Conservation (phyloP, 2,797 vertebrate genomes). For the Mus spretus region DNA sequence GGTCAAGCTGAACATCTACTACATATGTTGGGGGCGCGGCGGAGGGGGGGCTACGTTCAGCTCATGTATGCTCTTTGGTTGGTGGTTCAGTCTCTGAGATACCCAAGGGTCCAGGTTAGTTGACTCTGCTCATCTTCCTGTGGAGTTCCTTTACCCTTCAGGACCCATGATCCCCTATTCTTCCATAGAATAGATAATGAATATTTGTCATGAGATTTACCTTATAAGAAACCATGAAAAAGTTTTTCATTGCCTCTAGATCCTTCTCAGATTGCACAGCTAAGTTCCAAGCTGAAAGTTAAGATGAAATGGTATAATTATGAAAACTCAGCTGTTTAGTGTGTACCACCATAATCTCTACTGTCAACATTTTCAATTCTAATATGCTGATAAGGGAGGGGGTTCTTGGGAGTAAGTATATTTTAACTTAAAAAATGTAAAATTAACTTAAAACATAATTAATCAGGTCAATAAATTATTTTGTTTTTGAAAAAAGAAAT, state of each 20-base stretch:
- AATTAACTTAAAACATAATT: neutral
- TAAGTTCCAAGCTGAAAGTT: constrained; percentile 94
- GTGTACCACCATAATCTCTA: constrained; percentile 21
- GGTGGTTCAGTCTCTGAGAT: neutral
- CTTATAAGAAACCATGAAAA: constrained; percentile 96
- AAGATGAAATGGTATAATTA: constrained; percentile 66
- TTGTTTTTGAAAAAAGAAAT: constrained; percentile 28
- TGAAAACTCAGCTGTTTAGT: constrained; percentile 46
- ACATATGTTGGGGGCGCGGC: neutral
- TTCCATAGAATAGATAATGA: neutral
- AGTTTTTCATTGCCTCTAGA: constrained; percentile 93
- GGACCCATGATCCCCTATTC: neutral
- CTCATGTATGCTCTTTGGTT: neutral
- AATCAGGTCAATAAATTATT: neutral
- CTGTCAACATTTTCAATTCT: constrained; percentile 10
- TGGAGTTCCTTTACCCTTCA: neutral
- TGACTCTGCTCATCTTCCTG: neutral
- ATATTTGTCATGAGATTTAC: constrained; percentile 83
- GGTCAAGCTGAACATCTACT: neutral
- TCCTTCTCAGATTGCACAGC: constrained; percentile 92
- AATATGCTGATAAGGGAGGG: neutral
- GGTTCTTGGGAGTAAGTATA: constrained; percentile 17
- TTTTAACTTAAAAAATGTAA: neutral
- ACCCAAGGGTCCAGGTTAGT: neutral
- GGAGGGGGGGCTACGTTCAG: neutral